Conservation (phyloP, 2,888 invertebrate genomes). For the Limnephilus auricula region DNA sequence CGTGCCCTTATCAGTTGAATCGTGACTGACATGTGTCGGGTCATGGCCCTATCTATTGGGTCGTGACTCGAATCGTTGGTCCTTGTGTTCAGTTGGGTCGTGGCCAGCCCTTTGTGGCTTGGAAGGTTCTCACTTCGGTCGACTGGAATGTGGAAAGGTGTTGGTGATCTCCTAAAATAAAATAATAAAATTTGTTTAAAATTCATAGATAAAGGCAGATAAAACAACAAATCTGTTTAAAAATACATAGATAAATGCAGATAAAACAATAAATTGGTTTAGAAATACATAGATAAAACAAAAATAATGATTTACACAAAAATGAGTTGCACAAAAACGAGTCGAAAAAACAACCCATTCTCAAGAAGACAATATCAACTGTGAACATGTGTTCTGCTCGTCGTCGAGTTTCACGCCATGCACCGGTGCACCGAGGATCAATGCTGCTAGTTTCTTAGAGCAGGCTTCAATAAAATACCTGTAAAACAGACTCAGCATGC, state of each 20-base stretch:
- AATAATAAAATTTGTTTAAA: not conserved
- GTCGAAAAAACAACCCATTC: too few species aligned
- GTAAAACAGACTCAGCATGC: too few species aligned
- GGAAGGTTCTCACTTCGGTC: constrained; percentile 77
- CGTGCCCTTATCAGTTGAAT: not conserved
- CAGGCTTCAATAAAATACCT: too few species aligned
- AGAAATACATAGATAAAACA: too few species aligned
- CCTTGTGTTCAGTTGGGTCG: constrained; percentile 1
- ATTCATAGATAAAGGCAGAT: not conserved
- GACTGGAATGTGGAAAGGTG: constrained; percentile 76
- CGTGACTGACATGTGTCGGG: too few species aligned
- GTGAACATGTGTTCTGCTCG: too few species aligned
- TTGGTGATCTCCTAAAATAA: constrained; percentile 72
- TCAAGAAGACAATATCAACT: too few species aligned
- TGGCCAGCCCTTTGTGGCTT: constrained; percentile 75
- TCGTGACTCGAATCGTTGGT: not conserved
- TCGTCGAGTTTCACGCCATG: too few species aligned
- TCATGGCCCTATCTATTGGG: not conserved
- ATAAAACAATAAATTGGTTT: not conserved
- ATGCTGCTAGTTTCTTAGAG: too few species aligned
- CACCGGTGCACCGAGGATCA: too few species aligned
- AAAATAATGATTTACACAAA: too few species aligned
- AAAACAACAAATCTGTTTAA: not conserved
- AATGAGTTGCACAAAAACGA: too few species aligned
- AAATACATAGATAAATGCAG: not conserved